Evolutionary conservation across 2,888 invertebrate genomes (phyloP).

Genomic region (Peribatodes rhomboidaria): DNA sequence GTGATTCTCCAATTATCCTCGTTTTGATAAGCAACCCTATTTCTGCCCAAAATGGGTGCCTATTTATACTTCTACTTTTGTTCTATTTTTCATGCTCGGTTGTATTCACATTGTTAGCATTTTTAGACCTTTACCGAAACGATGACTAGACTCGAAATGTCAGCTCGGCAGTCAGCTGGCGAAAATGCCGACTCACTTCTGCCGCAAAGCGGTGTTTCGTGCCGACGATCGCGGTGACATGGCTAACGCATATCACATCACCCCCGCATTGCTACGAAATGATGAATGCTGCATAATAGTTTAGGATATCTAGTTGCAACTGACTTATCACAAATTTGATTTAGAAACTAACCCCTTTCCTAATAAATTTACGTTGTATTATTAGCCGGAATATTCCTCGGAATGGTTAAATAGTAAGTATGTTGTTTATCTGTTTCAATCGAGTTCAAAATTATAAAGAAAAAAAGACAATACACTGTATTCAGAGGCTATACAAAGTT

Average conservation of each 20-base stretch:
- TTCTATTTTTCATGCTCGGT: too few species aligned
- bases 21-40: not conserved
- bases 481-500: too few species aligned
- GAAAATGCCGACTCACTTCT: conserved; percentile 41
- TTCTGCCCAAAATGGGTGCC: not conserved
- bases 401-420: too few species aligned
- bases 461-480: too few species aligned
- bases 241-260: conserved; percentile 36
- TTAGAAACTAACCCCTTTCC: too few species aligned
- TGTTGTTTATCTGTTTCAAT: too few species aligned
- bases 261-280: not conserved
- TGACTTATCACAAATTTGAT: too few species aligned
- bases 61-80: not conserved
- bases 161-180: conserved; percentile 11
- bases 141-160: conserved; percentile 28
- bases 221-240: conserved; percentile 33
- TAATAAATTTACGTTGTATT: too few species aligned
- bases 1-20: too few species aligned
- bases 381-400: too few species aligned
- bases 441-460: too few species aligned
- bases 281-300: not conserved
- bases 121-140: conserved; percentile 23
- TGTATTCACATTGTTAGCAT: conserved; percentile 19
- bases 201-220: conserved; percentile 42
- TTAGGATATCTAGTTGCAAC: not conserved